phyloP scores from a whole-genome alignment of 2,888 invertebrate genomes.

The Ochropleura leucogaster region DNA sequence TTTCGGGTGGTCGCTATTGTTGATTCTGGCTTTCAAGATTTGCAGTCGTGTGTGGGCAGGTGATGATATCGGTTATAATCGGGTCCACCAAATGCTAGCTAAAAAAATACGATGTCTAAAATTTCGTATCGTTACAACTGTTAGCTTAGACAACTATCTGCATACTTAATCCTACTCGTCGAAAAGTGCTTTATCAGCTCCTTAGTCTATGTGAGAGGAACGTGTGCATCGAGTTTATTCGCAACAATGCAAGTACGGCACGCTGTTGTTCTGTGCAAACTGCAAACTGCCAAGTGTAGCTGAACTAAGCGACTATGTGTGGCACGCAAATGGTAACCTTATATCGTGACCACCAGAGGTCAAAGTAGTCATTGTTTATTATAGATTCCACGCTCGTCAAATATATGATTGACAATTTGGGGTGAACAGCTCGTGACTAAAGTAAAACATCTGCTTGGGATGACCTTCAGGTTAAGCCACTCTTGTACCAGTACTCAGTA shows the following conservation, averaged over 20 bases:
- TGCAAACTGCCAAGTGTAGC: not conserved
- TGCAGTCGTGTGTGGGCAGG: too few relatives aligned
- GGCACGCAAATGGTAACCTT: not conserved
- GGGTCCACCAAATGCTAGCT: not conserved
- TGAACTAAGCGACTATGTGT: not conserved
- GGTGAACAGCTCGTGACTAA: too few relatives aligned
- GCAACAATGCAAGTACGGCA: slow-evolving; percentile 2
- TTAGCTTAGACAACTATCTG: not conserved
- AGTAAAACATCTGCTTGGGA: too few relatives aligned
- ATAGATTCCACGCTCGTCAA: too few relatives aligned
- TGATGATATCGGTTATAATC: not conserved
- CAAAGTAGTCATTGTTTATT: not conserved
- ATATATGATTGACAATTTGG: too few relatives aligned
- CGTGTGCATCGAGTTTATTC: not conserved
- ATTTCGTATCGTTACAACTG: not conserved
- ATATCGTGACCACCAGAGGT: not conserved
- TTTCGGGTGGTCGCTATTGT: too few relatives aligned
- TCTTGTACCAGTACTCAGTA: too few relatives aligned
- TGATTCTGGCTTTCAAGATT: too few relatives aligned
- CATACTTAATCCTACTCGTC: not conserved
- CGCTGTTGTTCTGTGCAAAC: not conserved
- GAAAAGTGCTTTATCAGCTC: slow-evolving; percentile 6
- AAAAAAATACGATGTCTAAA: not conserved
- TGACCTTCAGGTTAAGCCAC: too few relatives aligned
- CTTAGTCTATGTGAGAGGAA: slow-evolving; percentile 1